A percentile compares a stretch with the other conserved stretches of the same genome.
phyloP scores from a whole-genome alignment of 2,888 invertebrate genomes.

The Vannuccia rotundouncinata region DNA sequence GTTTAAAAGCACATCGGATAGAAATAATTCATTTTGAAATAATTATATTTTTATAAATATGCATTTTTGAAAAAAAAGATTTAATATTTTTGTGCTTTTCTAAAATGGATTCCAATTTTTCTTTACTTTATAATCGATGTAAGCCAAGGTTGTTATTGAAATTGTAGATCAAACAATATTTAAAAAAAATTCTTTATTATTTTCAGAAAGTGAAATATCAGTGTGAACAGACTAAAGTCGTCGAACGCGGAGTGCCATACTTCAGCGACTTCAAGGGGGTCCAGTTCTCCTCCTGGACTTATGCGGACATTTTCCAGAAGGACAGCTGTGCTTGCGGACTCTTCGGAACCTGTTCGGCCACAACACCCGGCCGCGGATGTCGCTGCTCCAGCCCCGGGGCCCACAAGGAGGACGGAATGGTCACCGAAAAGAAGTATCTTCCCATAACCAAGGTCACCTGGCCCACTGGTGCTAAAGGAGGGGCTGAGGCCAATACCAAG shows the following conservation, averaged over 20 bases:
- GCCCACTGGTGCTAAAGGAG: background rate
- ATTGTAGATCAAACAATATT: too few relatives aligned
- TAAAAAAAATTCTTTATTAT: too few relatives aligned
- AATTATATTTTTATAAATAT: too few relatives aligned
- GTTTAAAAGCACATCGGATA: too few relatives aligned
- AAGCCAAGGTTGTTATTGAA: too few relatives aligned
- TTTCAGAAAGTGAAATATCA: slow-evolving; percentile 28
- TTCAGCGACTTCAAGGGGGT: background rate
- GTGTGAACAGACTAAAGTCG: background rate
- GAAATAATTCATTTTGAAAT: too few relatives aligned
- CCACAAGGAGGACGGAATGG: slow-evolving; percentile 17
- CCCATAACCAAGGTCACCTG: background rate
- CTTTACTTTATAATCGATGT: too few relatives aligned
- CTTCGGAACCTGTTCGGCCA: slow-evolving; percentile 3
- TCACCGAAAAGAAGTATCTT: background rate
- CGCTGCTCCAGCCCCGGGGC: background rate
- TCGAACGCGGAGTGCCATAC: background rate
- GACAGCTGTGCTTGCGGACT: slow-evolving; percentile 31
- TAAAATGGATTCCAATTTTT: too few relatives aligned
- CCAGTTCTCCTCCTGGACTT: background rate
- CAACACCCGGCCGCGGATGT: background rate
- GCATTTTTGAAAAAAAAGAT: too few relatives aligned
- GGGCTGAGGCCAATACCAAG: background rate
- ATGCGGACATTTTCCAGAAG: background rate
- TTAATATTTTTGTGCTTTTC: too few relatives aligned